phyloP scores from a whole-genome alignment of 2,113 vertebrate genomes.

The Carettochelys insculpta region DNA sequence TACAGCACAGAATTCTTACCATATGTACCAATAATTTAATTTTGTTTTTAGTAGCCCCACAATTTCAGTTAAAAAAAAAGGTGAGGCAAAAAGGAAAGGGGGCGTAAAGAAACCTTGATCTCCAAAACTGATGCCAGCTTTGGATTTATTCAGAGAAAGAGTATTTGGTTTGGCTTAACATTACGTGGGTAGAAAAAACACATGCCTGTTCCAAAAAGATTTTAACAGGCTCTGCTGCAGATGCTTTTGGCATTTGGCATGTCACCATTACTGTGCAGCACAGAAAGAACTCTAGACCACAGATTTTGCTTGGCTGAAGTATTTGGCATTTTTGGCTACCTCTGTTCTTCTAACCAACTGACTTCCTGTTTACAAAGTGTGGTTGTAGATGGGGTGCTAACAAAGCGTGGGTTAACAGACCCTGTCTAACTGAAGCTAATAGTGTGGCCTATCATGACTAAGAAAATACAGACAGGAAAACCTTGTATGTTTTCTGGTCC shows the following conservation, averaged over 20 bases:
- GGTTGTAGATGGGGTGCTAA: slow-evolving; percentile 73
- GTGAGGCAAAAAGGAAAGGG: slow-evolving; percentile 32
- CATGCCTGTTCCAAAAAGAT: slow-evolving; percentile 78
- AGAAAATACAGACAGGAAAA: slow-evolving; percentile 36
- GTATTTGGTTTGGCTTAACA: slow-evolving; percentile 81
- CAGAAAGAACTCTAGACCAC: slow-evolving; percentile 74
- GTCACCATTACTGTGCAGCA: slow-evolving; percentile 70
- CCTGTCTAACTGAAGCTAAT: slow-evolving; percentile 60
- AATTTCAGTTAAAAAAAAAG: slow-evolving; percentile 59
- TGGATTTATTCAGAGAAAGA: slow-evolving; percentile 75
- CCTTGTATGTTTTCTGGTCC: background rate
- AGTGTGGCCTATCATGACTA: slow-evolving; percentile 43
- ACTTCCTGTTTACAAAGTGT: slow-evolving; percentile 69
- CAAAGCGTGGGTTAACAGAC: slow-evolving; percentile 62
- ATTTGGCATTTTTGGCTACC: slow-evolving; percentile 63
- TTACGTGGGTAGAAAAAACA: slow-evolving; percentile 73
- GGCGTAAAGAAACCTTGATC: slow-evolving; percentile 71
- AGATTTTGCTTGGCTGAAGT: slow-evolving; percentile 73
- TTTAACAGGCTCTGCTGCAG: slow-evolving; percentile 78
- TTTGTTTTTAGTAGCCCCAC: slow-evolving; percentile 67
- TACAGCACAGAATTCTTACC: slow-evolving; percentile 43
- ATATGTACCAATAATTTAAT: slow-evolving; percentile 62
- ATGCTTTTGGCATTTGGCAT: slow-evolving; percentile 78
- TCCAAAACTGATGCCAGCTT: slow-evolving; percentile 78
- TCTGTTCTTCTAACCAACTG: slow-evolving; percentile 64